Evolutionary conservation across 2,888 invertebrate species (phyloP).

Genomic region (Zeuzera pyrina): DNA sequence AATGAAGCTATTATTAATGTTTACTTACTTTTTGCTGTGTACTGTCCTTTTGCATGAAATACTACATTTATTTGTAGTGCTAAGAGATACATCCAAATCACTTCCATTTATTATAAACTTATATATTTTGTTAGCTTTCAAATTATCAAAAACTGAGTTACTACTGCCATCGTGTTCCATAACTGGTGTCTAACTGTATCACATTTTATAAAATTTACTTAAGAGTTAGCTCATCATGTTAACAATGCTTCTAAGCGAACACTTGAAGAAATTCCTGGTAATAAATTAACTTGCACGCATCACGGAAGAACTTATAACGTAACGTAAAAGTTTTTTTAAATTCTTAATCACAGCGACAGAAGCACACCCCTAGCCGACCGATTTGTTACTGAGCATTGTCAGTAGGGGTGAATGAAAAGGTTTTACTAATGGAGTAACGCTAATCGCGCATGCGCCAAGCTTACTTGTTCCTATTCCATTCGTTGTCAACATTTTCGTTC

Average conservation of each 20-base stretch:
- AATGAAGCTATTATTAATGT: neutral
- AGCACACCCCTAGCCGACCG: no score
- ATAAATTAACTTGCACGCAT: no score
- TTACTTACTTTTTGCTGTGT: conserved; percentile 43
- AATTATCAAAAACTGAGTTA: conserved; percentile 30
- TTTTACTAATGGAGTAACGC: no score
- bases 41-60: conserved; percentile 35
- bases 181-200: conserved; percentile 31
- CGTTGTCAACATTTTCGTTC: no score
- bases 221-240: neutral
- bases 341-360: no score
- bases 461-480: no score
- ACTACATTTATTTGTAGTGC: conserved; percentile 37
- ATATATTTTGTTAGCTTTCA: conserved; percentile 33
- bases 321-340: conserved; percentile 29
- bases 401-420: no score
- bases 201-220: conserved; percentile 15
- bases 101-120: conserved; percentile 65
- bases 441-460: no score
- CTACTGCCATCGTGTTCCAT: conserved; percentile 52
- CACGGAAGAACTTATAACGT: no score
- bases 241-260: no score
- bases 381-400: no score
- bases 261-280: no score
- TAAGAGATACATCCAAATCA: conserved; percentile 49